Evolutionary conservation across 92 coral and sea anemone species (phyloP).

Genomic region (Paramuricea clavata): DNA sequence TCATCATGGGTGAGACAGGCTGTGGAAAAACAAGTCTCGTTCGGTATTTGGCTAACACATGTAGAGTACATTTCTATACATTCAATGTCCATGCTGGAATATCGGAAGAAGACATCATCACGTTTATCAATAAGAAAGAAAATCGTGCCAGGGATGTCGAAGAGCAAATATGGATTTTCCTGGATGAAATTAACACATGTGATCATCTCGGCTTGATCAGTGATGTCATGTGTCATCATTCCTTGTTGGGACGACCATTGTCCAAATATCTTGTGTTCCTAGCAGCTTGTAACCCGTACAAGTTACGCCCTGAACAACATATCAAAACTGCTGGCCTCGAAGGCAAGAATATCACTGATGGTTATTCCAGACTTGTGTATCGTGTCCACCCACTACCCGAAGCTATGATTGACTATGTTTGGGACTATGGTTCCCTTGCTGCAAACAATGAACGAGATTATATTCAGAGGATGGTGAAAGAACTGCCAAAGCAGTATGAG

Average conservation of each 20-base stretch:
- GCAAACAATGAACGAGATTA: slow-evolving; percentile 79
- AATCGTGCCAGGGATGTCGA: not conserved
- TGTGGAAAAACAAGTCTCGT: slow-evolving; percentile 48
- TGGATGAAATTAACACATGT: slow-evolving; percentile 97
- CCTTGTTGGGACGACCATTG: slow-evolving; percentile 77
- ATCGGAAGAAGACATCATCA: slow-evolving; percentile 18
- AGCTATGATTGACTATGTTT: slow-evolving; percentile 98
- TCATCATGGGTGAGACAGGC: slow-evolving; percentile 56
- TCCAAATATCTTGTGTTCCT: slow-evolving; percentile 81
- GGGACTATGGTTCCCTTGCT: slow-evolving; percentile 96
- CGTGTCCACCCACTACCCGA: slow-evolving; percentile 99
- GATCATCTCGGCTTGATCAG: slow-evolving; percentile 92
- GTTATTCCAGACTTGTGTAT: slow-evolving; percentile 88
- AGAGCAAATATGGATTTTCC: slow-evolving; percentile 46
- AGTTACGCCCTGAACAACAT: slow-evolving; percentile 80
- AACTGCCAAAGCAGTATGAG: slow-evolving; percentile 44
- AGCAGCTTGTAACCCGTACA: slow-evolving; percentile 99
- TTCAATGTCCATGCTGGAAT: slow-evolving; percentile 43
- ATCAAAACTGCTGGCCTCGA: slow-evolving; percentile 92
- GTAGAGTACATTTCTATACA: slow-evolving; percentile 12
- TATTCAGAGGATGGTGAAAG: slow-evolving; percentile 89
- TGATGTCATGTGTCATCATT: slow-evolving; percentile 88
- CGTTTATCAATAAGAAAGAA: slow-evolving; percentile 14
- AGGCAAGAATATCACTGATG: slow-evolving; percentile 83
- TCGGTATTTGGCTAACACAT: slow-evolving; percentile 36